These are phyloP conservation scores for Felis chaus DNA, from an alignment of 2,113 vertebrate species.

Conservation along the genomic window DNA sequence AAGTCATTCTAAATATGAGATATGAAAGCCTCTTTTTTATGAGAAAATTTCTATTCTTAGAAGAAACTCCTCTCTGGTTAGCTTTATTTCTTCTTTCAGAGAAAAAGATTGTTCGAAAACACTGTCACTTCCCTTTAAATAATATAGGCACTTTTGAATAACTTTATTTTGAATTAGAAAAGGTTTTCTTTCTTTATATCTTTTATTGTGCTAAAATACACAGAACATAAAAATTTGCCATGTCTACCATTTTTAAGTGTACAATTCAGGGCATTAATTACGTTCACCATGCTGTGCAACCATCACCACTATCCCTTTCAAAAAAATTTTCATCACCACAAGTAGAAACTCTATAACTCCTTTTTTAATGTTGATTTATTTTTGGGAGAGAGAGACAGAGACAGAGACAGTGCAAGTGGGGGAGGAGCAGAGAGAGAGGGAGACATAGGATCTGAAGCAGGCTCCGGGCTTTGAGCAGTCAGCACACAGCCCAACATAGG, in stretches of 20 bases:
- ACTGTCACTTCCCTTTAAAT: background rate
- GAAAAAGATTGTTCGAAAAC: slow-evolving; percentile 15
- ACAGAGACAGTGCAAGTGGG: too few relatives aligned
- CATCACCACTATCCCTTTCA: background rate
- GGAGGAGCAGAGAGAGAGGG: too few relatives aligned
- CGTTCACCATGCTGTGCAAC: background rate
- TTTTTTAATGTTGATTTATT: too few relatives aligned
- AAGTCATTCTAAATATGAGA: slow-evolving; percentile 39
- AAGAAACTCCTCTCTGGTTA: background rate
- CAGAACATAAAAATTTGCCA: background rate
- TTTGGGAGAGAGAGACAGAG: too few relatives aligned
- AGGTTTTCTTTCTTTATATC: background rate
- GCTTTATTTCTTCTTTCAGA: background rate
- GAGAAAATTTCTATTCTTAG: slow-evolving; percentile 9
- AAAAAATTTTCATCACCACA: background rate
- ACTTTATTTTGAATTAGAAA: background rate
- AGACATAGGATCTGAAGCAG: too few relatives aligned
- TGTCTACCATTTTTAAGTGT: background rate
- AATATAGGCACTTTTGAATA: background rate
- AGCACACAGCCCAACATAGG: too few relatives aligned
- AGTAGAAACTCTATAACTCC: background rate
- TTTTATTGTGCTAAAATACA: background rate
- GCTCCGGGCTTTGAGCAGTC: too few relatives aligned
- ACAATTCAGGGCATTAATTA: background rate
- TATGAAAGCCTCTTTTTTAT: slow-evolving; percentile 46